These are phyloP conservation scores for Cheilinus undulatus DNA, from an alignment of 2,113 vertebrate genomes.

Conservation along the genomic window DNA sequence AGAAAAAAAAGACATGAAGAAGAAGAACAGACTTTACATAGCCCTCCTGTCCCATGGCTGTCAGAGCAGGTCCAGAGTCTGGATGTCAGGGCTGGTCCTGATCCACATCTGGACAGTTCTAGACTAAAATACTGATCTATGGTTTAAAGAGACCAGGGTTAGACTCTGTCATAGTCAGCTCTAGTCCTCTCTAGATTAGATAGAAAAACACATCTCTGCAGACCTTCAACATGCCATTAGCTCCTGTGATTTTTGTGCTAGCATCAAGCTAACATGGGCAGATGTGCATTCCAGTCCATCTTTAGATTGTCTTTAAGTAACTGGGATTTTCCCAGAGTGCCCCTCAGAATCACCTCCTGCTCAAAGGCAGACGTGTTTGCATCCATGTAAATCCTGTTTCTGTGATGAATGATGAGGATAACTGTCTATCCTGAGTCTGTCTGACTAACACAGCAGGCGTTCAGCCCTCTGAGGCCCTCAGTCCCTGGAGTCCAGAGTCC, in stretches of 20 bases:
- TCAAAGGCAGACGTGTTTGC: slow-evolving; percentile 30
- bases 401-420: background rate
- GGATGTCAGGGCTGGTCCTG: background rate
- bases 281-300: too few species aligned
- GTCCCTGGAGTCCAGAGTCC: background rate
- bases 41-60: slow-evolving; percentile 52
- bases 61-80: background rate
- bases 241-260: too few species aligned
- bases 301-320: too few species aligned
- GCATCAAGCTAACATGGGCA: too few species aligned
- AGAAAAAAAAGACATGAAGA: background rate
- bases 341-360: too few species aligned
- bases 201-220: too few species aligned
- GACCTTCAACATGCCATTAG: too few species aligned
- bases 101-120: too few species aligned
- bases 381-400: slow-evolving; percentile 5
- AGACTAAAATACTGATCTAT: background rate
- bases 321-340: too few species aligned
- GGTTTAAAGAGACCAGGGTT: background rate
- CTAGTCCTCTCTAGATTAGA: too few species aligned
- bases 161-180: too few species aligned
- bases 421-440: too few species aligned
- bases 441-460: slow-evolving; percentile 28
- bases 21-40: slow-evolving; percentile 6
- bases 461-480: background rate